Percentiles rank a stretch among this genome's conserved stretches.
These are phyloP conservation scores for Cyclura pinguis DNA, from an alignment of 2,797 vertebrate genomes.

Conservation along the genomic window DNA sequence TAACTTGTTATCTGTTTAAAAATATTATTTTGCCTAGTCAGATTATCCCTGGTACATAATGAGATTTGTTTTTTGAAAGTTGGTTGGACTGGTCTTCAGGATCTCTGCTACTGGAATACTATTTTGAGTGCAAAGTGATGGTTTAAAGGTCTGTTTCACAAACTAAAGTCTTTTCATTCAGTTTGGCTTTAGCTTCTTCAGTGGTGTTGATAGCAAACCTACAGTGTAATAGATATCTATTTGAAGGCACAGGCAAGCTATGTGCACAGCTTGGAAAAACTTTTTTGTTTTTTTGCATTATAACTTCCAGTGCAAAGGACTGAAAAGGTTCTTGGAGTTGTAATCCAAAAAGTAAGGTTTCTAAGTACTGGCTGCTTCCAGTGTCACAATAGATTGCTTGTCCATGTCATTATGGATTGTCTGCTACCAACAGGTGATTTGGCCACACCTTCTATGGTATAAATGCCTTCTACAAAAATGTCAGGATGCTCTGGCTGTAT, in stretches of 20 bases:
- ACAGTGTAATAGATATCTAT: not conserved
- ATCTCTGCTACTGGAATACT: not conserved
- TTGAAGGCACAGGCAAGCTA: not conserved
- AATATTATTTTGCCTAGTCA: constrained; percentile 2
- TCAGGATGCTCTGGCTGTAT: not conserved
- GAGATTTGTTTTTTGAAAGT: constrained; percentile 23
- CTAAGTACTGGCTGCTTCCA: not conserved
- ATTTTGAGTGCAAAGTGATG: not conserved
- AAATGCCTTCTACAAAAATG: not conserved
- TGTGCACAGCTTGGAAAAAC: not conserved
- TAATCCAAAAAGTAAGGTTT: not conserved
- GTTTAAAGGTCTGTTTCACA: not conserved
- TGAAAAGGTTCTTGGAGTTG: not conserved
- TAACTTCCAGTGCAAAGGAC: not conserved
- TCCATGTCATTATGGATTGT: not conserved
- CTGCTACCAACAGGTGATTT: not conserved
- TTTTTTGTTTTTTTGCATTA: not conserved
- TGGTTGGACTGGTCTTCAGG: fast-evolving
- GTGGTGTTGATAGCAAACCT: not conserved
- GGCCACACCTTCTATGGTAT: not conserved
- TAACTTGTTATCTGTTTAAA: not conserved
- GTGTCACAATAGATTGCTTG: not conserved
- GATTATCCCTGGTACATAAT: constrained; percentile 14
- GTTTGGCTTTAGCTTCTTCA: not conserved
- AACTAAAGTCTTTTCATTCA: not conserved